Evolutionary conservation across 2,888 invertebrate species (phyloP).

Genomic region (Rugalucina vietnamica): DNA sequence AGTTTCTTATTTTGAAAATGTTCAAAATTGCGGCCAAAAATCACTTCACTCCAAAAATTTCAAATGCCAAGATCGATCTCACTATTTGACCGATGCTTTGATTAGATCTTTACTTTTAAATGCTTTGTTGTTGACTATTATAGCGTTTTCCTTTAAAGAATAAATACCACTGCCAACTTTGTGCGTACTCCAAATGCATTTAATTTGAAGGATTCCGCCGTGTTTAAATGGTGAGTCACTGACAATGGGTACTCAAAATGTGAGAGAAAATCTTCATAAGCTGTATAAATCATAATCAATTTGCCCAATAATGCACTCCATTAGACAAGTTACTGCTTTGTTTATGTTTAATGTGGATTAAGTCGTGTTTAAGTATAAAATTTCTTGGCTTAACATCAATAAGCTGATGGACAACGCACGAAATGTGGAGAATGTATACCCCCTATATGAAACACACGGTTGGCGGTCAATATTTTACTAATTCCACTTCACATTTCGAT

Average conservation of each 20-base stretch:
- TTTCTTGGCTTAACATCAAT: not conserved
- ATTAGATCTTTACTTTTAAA: too few relatives aligned
- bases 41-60: too few relatives aligned
- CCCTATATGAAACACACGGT: not conserved
- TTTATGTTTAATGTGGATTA: conserved; percentile 10
- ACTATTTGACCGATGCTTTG: too few relatives aligned
- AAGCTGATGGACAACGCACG: not conserved
- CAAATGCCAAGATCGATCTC: too few relatives aligned
- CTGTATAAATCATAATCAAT: not conserved
- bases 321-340: conserved; percentile 1
- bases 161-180: too few relatives aligned
- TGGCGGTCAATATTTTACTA: not conserved
- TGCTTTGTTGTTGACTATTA: too few relatives aligned
- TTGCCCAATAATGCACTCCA: not conserved
- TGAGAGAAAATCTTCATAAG: not conserved
- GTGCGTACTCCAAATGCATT: too few relatives aligned
- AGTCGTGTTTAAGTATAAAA: not conserved
- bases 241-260: not conserved
- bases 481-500: not conserved
- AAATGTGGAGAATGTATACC: not conserved
- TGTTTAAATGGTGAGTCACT: too few relatives aligned
- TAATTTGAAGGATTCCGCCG: too few relatives aligned
- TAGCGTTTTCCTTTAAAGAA: too few relatives aligned
- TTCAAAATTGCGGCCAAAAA: too few relatives aligned
- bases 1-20: too few relatives aligned